Base-by-base conservation (phyloP, 2,888 invertebrate species). In the Heliothis peltigera region DNA sequence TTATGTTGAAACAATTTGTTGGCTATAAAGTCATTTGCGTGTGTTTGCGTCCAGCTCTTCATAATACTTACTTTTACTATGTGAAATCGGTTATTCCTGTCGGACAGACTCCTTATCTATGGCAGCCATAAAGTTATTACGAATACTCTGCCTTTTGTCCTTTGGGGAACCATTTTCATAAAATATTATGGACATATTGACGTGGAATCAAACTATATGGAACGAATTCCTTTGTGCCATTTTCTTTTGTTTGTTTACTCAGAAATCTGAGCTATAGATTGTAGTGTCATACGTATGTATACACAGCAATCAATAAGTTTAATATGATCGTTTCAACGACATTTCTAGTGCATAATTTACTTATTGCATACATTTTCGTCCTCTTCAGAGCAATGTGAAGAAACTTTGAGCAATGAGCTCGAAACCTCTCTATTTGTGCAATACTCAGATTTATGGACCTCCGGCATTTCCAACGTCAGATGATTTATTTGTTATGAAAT, bases 401-500 rank as follows among this genome's bases (percentile, higher is more conserved):
- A 44, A 64, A 71, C 67, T 39, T 55, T 5, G 49, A 48, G 28
- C 43, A 18, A 32, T 47, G n/a, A 42, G 60, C 51, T 35, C 25
- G 42, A 48, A 51, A 35, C 60, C 55, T 55, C 22, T 54, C 51
- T 61, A 55, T 60, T 60, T 67, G 42, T 55, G 70, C 55, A 70
- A 70, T 52, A 32, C 15, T 18, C 28, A 49, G 55, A 74, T 74
- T 68, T 74, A 70, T 61, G 21, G 32, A 10, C n/a, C 39, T 68
- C 28, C 43, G 49, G 32, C 19, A 54, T 6, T 8, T 12, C 53
- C 8, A 48, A 44, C 18, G 35, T 18, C 25, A 53, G 32, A 70
- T 67, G 58, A 73, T 73, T 69, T 73, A 73, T 67, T 53, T 19
- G 44, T 48, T 39, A 44, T 28, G n/a, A 21, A 51, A 72, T 25